These are phyloP conservation scores for Synanthedon formicaeformis DNA, from an alignment of 2,888 invertebrate genomes.

Conservation along the genomic window DNA sequence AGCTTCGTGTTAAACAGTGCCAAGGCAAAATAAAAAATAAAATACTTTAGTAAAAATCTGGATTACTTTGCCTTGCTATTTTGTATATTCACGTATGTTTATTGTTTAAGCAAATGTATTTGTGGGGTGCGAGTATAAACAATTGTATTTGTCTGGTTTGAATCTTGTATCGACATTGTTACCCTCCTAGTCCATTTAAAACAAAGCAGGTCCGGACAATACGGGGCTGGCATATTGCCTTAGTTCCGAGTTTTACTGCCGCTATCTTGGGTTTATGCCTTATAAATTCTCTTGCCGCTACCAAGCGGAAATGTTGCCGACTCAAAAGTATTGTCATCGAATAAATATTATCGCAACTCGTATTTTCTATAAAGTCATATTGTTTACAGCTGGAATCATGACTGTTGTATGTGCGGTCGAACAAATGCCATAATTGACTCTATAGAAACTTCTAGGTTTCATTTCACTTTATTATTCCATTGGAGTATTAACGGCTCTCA, in stretches of 20 bases:
- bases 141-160: constrained; percentile 6
- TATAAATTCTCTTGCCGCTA: constrained; percentile 51
- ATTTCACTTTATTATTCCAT: too few relatives aligned
- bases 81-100: too few relatives aligned
- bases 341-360: constrained; percentile 28
- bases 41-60: too few relatives aligned
- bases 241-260: constrained; percentile 53
- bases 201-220: constrained; percentile 50
- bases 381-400: too few relatives aligned
- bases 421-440: too few relatives aligned
- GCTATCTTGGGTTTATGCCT: constrained; percentile 60
- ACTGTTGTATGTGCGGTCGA: too few relatives aligned
- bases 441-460: too few relatives aligned
- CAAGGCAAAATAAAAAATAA: too few relatives aligned
- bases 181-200: constrained; percentile 43
- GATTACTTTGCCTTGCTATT: too few relatives aligned
- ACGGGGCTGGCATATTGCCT: constrained; percentile 58
- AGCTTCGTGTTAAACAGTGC: too few relatives aligned
- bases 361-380: not conserved
- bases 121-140: constrained; percentile 1
- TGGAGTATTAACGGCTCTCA: too few relatives aligned
- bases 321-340: constrained; percentile 38
- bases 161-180: constrained; percentile 24
- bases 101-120: not conserved
- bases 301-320: constrained; percentile 34